Evolutionary conservation across 1,140 invertebrate species (phyloP).

Genomic region (Berghia stephanieae): DNA sequence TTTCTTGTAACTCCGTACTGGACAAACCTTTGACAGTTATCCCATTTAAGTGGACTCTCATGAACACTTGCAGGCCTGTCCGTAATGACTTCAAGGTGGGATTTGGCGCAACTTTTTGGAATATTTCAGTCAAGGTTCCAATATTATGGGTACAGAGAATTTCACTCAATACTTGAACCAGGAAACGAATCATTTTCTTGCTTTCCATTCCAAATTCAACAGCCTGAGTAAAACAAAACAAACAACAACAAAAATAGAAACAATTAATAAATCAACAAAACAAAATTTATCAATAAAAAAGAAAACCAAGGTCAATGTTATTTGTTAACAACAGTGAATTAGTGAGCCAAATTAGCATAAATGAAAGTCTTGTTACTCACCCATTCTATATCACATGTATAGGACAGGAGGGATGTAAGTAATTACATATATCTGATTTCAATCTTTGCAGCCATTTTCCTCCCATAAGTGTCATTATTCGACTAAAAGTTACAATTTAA

Average conservation of each 20-base stretch:
- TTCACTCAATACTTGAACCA: slow-evolving; percentile 17
- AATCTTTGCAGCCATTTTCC: too few relatives aligned
- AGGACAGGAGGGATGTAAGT: too few relatives aligned
- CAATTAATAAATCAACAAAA: background rate
- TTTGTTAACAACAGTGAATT: too few relatives aligned
- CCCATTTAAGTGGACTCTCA: slow-evolving; percentile 26
- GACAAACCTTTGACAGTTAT: slow-evolving; percentile 5
- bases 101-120: slow-evolving; percentile 26
- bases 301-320: too few relatives aligned
- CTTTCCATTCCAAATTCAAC: slow-evolving; percentile 31
- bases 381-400: too few relatives aligned
- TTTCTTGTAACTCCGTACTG: slow-evolving; percentile 5
- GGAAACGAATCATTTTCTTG: slow-evolving; percentile 26
- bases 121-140: background rate
- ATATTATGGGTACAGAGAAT: slow-evolving; percentile 1
- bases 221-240: slow-evolving; percentile 11
- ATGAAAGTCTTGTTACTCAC: too few relatives aligned
- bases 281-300: too few relatives aligned
- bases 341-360: too few relatives aligned
- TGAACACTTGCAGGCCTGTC: slow-evolving; percentile 31
- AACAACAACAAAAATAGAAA: background rate
- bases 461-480: too few relatives aligned
- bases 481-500: too few relatives aligned
- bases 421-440: too few relatives aligned
- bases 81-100: slow-evolving; percentile 22